Evolutionary conservation across 1,140 invertebrate species (phyloP).

Genomic region (Rhopalosiphum padi): DNA sequence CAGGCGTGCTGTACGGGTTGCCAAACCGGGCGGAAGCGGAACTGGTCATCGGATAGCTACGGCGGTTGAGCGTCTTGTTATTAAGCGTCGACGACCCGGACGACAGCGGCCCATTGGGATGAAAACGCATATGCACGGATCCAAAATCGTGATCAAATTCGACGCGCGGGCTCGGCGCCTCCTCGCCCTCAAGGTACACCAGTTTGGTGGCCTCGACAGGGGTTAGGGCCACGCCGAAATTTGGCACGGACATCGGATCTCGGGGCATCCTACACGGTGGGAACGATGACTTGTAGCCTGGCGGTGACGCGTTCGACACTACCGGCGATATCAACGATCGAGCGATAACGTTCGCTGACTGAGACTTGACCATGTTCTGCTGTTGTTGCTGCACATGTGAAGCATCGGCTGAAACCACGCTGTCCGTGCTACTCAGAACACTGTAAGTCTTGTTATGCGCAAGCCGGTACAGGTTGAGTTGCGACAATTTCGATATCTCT

Average conservation of each 20-base stretch:
- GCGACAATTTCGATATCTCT: constrained; percentile 77
- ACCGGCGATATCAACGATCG: constrained; percentile 62
- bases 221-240: constrained; percentile 65
- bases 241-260: constrained; percentile 57
- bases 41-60: constrained; percentile 65
- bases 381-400: constrained; percentile 58
- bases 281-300: constrained; percentile 59
- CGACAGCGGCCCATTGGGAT: constrained; percentile 59
- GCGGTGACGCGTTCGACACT: constrained; percentile 74
- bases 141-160: constrained; percentile 60
- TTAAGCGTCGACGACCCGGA: background rate
- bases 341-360: constrained; percentile 69
- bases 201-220: constrained; percentile 74
- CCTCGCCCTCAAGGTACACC: constrained; percentile 73
- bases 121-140: constrained; percentile 61
- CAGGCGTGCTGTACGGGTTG: constrained; percentile 66
- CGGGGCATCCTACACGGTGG: constrained; percentile 63
- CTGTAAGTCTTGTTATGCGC: constrained; percentile 72
- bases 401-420: constrained; percentile 65
- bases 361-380: constrained; percentile 69
- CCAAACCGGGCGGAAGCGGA: constrained; percentile 71
- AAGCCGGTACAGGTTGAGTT: constrained; percentile 74
- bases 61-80: constrained; percentile 60
- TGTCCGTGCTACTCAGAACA: constrained; percentile 67
- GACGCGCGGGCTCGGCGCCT: constrained; percentile 61